Conservation (phyloP, 1,140 invertebrate genomes). For the Drosophila takahashii region DNA sequence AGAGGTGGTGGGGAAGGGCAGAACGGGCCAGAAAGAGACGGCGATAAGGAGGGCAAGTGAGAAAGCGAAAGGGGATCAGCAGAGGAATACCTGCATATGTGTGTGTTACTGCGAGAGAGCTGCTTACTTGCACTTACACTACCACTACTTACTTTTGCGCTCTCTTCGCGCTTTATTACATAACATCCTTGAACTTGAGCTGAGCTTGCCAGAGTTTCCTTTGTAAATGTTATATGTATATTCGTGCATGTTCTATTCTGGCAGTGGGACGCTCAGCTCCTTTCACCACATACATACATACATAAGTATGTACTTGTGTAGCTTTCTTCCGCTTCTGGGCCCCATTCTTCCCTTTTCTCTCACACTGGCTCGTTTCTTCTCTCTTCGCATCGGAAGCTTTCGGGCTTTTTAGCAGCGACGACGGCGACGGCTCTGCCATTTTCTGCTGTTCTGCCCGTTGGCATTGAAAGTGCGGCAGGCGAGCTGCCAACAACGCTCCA, state of each 20-base stretch:
- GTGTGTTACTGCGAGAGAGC: constrained; percentile 21
- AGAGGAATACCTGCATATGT: constrained; percentile 13
- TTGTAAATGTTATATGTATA: constrained; percentile 23
- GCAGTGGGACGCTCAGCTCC: constrained; percentile 23
- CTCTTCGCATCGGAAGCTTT: constrained; percentile 30
- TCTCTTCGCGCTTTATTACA: constrained; percentile 66
- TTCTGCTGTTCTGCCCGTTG: constrained; percentile 63
- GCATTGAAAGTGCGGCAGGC: constrained; percentile 80
- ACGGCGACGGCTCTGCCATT: constrained; percentile 43
- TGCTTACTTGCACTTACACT: constrained; percentile 19
- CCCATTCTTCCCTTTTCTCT: constrained; percentile 14
- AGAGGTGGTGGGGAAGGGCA: background rate
- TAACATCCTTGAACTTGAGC: constrained; percentile 84
- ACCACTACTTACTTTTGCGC: constrained; percentile 5
- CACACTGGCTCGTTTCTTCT: constrained; percentile 31
- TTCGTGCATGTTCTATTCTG: background rate
- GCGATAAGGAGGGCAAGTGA: constrained; percentile 11
- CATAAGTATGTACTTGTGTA: background rate
- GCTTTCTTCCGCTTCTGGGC: constrained; percentile 11
- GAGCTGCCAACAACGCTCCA: constrained; percentile 71
- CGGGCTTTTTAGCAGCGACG: constrained; percentile 40
- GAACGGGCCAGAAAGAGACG: background rate
- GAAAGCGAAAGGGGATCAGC: constrained; percentile 50
- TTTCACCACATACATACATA: constrained; percentile 8
- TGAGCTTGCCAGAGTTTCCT: constrained; percentile 53